phyloP scores from a whole-genome alignment of 2,888 invertebrate genomes.

The Yponomeuta plumbellus region DNA sequence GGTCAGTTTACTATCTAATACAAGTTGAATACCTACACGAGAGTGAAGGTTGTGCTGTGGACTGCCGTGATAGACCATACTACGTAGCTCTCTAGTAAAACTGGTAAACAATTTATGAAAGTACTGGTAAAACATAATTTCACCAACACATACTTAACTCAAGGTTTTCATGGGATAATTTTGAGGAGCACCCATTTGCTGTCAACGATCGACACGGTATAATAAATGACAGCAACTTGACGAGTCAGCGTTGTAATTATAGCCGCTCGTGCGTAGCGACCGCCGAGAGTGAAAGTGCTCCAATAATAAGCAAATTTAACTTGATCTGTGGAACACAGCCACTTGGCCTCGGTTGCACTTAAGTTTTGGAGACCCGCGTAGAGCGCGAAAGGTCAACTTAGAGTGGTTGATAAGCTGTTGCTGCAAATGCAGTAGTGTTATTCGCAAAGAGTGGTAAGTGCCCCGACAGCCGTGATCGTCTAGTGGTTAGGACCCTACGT shows the following conservation, averaged over 20 bases:
- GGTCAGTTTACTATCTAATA: too few species aligned
- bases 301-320: not conserved
- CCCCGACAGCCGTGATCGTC: slow-evolving; percentile 79
- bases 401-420: not conserved
- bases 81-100: too few species aligned
- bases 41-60: too few species aligned
- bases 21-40: too few species aligned
- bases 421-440: not conserved
- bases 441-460: not conserved
- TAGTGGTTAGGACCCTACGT: slow-evolving; percentile 85
- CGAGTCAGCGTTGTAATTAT: slow-evolving; percentile 3
- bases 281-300: not conserved
- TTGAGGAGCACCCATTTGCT: not conserved
- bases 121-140: too few species aligned
- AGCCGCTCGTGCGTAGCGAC: not conserved
- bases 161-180: not conserved
- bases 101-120: too few species aligned
- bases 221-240: slow-evolving; percentile 5
- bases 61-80: too few species aligned
- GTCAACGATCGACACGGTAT: not conserved
- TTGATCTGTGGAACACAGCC: not conserved
- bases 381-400: not conserved
- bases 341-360: not conserved
- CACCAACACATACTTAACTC: too few species aligned
- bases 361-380: not conserved